Evolutionary conservation across 2,113 vertebrate genomes (phyloP).

Genomic region (Sardina pilchardus): DNA sequence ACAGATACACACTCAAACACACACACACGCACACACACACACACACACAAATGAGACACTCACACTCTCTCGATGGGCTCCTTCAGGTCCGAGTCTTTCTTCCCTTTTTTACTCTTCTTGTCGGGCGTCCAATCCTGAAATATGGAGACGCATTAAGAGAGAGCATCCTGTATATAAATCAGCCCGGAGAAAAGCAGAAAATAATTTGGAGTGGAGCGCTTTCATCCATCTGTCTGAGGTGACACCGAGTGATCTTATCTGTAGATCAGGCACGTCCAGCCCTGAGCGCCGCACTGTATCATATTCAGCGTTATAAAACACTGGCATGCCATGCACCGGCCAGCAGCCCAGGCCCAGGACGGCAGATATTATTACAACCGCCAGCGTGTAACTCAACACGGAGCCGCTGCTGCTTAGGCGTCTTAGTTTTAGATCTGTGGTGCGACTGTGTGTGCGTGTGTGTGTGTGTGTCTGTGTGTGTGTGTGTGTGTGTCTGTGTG

Average conservation of each 20-base stretch:
- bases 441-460: conserved; percentile 23
- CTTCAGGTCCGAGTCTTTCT: conserved; percentile 67
- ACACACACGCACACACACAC: background rate
- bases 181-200: background rate
- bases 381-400: background rate
- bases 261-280: background rate
- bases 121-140: conserved; percentile 74
- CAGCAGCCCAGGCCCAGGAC: background rate
- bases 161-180: background rate
- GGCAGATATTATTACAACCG: background rate
- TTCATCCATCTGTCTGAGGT: background rate
- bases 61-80: conserved; percentile 71
- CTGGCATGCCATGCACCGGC: background rate
- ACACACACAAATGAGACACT: conserved; percentile 29
- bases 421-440: background rate
- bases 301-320: background rate
- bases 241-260: background rate
- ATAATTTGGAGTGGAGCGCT: background rate
- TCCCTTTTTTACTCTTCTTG: conserved; percentile 72
- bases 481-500: conserved; percentile 24
- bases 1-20: background rate
- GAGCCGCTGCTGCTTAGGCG: background rate
- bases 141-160: conserved; percentile 27
- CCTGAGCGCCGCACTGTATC: background rate
- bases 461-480: background rate